A percentile compares a stretch with the other conserved stretches of the same genome.
Evolutionary conservation across 2,888 invertebrate species (phyloP).

Genomic region (Lucinisca nassula): DNA sequence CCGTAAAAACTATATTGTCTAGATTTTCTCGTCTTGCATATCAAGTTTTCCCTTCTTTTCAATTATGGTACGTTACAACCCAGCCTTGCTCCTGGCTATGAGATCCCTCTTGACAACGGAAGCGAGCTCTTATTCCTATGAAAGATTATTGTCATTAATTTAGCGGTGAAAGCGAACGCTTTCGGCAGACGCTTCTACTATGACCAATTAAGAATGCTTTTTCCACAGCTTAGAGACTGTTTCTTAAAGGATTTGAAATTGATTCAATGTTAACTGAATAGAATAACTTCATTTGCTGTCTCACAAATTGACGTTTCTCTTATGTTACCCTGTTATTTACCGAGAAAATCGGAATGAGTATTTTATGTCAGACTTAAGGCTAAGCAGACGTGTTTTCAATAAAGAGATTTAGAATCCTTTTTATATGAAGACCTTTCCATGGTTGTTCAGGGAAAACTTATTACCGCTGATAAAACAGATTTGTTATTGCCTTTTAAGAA

Average conservation of each 20-base stretch:
- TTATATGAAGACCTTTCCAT: neutral
- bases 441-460: neutral
- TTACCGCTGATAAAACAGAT: neutral
- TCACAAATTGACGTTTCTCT: conserved; percentile 1
- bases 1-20: too few species aligned
- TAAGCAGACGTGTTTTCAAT: neutral
- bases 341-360: neutral
- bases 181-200: neutral
- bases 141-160: conserved; percentile 1
- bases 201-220: conserved; percentile 7
- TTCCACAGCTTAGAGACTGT: neutral
- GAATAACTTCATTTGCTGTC: conserved; percentile 10
- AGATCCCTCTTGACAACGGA: neutral
- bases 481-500: neutral
- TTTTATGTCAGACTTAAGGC: neutral
- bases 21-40: too few species aligned
- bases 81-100: neutral
- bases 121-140: neutral
- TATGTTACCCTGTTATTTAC: neutral
- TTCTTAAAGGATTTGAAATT: conserved; percentile 8
- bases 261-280: conserved; percentile 1
- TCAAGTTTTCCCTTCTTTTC: too few species aligned
- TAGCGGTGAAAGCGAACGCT: neutral
- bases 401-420: neutral
- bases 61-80: neutral